A percentile compares a stretch with the other conserved stretches of the same genome.
Conservation (phyloP, 1,140 invertebrate genomes). For the Drosophila ironensis region DNA sequence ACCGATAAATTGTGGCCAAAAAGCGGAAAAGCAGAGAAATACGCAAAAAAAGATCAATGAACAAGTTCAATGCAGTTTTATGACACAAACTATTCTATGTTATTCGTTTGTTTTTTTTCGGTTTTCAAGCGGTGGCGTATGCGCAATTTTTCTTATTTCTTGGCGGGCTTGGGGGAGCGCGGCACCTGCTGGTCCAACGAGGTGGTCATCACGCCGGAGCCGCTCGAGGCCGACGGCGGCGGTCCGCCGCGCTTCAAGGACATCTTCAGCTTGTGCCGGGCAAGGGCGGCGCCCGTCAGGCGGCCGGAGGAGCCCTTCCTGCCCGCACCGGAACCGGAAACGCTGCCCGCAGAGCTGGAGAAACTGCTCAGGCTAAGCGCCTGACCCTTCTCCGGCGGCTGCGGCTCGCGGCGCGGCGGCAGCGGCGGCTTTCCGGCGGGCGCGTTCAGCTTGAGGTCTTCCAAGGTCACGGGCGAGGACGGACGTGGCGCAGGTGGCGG, state of each 20-base stretch:
- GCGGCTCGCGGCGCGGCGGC: constrained; percentile 65
- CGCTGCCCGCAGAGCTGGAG: constrained; percentile 20
- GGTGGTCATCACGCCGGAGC: constrained; percentile 63
- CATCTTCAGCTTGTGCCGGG: constrained; percentile 72
- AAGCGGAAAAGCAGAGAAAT: constrained; percentile 30
- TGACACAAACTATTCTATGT: constrained; percentile 43
- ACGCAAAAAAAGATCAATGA: constrained; percentile 53
- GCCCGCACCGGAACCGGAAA: constrained; percentile 37
- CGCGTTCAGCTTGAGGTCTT: constrained; percentile 71
- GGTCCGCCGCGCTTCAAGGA: constrained; percentile 70
- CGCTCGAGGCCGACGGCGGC: constrained; percentile 62
- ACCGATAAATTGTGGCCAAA: constrained; percentile 28
- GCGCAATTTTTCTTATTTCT: constrained; percentile 58
- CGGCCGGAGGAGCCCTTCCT: constrained; percentile 40
- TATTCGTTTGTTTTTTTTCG: neutral
- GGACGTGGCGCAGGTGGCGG: neutral
- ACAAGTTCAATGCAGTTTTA: constrained; percentile 58
- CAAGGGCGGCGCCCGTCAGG: constrained; percentile 57
- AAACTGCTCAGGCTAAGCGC: constrained; percentile 24
- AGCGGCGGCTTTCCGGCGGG: constrained; percentile 65
- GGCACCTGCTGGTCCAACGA: constrained; percentile 65
- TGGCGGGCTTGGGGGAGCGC: constrained; percentile 41
- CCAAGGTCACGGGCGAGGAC: constrained; percentile 18
- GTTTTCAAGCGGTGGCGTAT: constrained; percentile 40
- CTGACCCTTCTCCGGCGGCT: constrained; percentile 29